Evolutionary conservation across 2,113 vertebrate genomes (phyloP).

Genomic region (Sminthopsis crassicaudata): DNA sequence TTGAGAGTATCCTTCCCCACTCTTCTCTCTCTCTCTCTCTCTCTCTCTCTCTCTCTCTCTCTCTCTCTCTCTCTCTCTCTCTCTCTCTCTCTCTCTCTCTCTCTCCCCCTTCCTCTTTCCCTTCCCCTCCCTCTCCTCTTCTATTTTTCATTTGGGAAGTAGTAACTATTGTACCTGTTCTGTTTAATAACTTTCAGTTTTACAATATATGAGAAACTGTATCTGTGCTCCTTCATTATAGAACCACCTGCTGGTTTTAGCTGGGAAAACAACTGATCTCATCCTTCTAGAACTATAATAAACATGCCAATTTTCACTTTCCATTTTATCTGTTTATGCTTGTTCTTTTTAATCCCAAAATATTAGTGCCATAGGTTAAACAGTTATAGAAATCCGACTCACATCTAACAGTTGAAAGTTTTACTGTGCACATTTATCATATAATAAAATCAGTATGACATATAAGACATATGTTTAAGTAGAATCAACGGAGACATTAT

Average conservation of each 20-base stretch:
- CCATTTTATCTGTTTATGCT: conserved; percentile 62
- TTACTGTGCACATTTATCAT: conserved; percentile 42
- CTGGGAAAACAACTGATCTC: conserved; percentile 56
- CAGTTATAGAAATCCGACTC: conserved; percentile 46
- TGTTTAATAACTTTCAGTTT: conserved; percentile 59
- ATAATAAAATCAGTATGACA: conserved; percentile 56
- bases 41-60: too few relatives aligned
- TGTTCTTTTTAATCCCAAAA: conserved; percentile 57
- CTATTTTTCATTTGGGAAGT: conserved; percentile 17
- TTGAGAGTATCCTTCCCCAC: not conserved
- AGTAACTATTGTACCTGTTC: not conserved
- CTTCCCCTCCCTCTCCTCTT: accelerated
- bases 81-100: too few relatives aligned
- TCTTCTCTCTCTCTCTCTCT: not conserved
- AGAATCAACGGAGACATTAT: conserved; percentile 37
- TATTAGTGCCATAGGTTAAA: conserved; percentile 45
- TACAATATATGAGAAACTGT: conserved; percentile 42
- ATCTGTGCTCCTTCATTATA: conserved; percentile 40
- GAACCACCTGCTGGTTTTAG: conserved; percentile 66
- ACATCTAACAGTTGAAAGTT: conserved; percentile 60
- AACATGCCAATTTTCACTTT: conserved; percentile 60
- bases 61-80: too few relatives aligned
- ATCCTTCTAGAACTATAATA: conserved; percentile 51
- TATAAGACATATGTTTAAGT: conserved; percentile 37
- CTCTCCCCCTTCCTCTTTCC: too few relatives aligned